Base-by-base conservation (phyloP, 1,140 invertebrate species). In the Tetragonula clypearis region DNA sequence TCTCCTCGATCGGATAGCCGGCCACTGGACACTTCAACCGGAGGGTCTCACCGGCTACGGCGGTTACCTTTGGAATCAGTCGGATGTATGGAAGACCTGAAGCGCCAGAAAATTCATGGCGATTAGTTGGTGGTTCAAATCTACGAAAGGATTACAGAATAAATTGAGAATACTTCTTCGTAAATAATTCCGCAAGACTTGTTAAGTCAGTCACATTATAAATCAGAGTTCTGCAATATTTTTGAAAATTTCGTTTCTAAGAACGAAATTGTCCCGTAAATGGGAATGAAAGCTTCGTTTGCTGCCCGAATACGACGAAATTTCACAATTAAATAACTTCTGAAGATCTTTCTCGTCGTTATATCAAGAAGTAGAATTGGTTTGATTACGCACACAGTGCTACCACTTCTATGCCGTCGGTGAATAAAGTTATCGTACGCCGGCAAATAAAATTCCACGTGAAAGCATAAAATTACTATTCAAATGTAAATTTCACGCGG, bases 1-100 rank as follows among this genome's bases (percentile, higher is more conserved):
- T 97, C 88, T 97, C 96, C 85, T 97, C 96, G 82, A 98, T 97
- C 14, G 98, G 98, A 93, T 97, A 98, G 6, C 98, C 97, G 11
- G 97, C 97, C 0, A 98, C 98, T 14, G 98, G 98, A 95, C 98
- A 99, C 91, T 97, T 97, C 26, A 99, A 95, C 71, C 96, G 96
- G 76, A 98, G 95, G 74, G 96, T 96, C 92, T 98, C 97, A 58
- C 97, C 97, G 1, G 98, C 97, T 11, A 98, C 97, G 1, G 97
- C 98, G 49, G 98, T 98, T 72, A 98, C 96, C 93, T 98, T 98
- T 2, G 97, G 96, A 93, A 98, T 98, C 21, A 97, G 95, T 69
- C 98, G 95, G 71, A 98, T 97, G 92, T 97, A 98, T 0, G 98
- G 98, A 87, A 97, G 96, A 91, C 98, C 98, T 98, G 91, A 49